Base-by-base conservation (phyloP, 1,140 invertebrate genomes). In the Zophobas morio region DNA sequence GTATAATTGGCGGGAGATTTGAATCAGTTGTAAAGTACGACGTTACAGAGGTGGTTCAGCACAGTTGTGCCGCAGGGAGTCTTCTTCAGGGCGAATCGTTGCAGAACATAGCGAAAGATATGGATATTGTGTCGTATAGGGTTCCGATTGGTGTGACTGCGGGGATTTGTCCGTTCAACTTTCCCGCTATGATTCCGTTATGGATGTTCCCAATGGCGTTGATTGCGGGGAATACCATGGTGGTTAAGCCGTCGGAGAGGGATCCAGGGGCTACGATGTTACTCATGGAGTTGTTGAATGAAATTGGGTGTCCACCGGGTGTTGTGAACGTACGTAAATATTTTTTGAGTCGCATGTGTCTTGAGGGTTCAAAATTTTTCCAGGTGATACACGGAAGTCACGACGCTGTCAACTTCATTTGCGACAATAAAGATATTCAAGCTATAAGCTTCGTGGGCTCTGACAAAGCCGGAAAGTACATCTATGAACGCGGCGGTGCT, bases 361-460 rank as follows among this genome's bases (percentile, higher is more conserved):
- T 6, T 57, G 32, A 33, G 3, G 70, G 6, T 71, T 71, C 3
- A 42, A 5, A 56, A n/a, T 51, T 51, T 75, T 81, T 80, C 0
- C 49, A 90, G 87, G 90, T 99, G 1, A 97, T 99, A 83, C 98
- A 99, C 86, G 98, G 98, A 1, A 93, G 94, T 76, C 96, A 98
- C 83, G 93, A 97, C 76, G 87, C 97, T 40, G 98, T 99, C 1
- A 96, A 98, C 87, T 99, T 99, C 85, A 96, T 99, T 81, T 99
- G 98, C 88, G 96, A 99, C 86, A 90, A 98, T 85, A 96, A 96
- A 1, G 95, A 96, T 81, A 99, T 99, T 82, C 95, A 93, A 87
- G 98, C 98, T 0, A 97, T 99, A 53, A 99, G 98, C 1, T 99
- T 99, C 87, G 98, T 99, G 57, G 98, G 98, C 72, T 98, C 97